Base-by-base conservation (phyloP, 2,888 invertebrate genomes). In the Diabrotica balteata region DNA sequence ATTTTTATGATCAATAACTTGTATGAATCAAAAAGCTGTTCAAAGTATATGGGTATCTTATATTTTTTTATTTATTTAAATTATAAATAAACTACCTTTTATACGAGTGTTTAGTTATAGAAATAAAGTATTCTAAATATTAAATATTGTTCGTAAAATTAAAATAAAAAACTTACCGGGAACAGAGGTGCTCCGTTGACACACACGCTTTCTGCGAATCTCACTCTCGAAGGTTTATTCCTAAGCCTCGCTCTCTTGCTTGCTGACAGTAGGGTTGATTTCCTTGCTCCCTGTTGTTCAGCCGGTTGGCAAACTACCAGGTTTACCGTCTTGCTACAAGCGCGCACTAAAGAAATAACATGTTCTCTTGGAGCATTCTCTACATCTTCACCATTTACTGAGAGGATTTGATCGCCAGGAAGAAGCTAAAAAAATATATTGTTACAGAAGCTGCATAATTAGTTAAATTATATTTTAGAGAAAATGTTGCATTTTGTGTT, bases 371-470 rank as follows among this genome's bases (percentile, higher is more conserved):
- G 94, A 3, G 95, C 93, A 58, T 89, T 85, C 81, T 91, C 90
- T 9, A 97, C 96, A 81, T 96, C 95, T 83, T 95, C 94, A 1
- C 94, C 95, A 82, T 97, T 96, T 58, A 97, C 95, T 75, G 90
- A 89, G 49, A 96, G 88, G 77, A 97, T 95, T 83, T 96, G 95
- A 83, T 97, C 97, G 7, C 95, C 96, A 0, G 96, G 95, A 79
- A 94, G 90, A 70, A 97, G 85, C 88, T 90, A 84, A 11, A 63
- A 58, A 43, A 44, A n/a, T 17, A 8, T 54, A 54, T 7, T 47
- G 10, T 47, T 47, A 47, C 10, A 9, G 10, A 47, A 47, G 3
- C 8, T 47, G 8, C 47, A 10, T 9, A 10, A 47, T 47, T 4
- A 47, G 47, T 47, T 17, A 32, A 2, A 2, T 32, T 32, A 32